Conservation (phyloP, 1,140 invertebrate genomes). For the Teleopsis dalmanni region DNA sequence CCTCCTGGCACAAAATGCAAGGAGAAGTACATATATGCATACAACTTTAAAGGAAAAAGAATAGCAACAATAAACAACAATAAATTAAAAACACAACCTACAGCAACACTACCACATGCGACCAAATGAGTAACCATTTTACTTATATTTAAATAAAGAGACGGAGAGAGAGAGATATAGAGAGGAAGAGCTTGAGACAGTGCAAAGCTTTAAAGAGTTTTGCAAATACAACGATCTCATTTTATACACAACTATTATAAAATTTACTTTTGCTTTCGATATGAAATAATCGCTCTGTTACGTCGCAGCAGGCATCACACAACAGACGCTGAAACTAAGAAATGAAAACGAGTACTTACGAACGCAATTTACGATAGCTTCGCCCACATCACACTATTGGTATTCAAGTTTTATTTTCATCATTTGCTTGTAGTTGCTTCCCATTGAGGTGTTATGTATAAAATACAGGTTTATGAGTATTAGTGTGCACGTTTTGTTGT, state of each 20-base stretch:
- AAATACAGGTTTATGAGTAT: no score
- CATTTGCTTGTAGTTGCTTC: slow-evolving; percentile 1
- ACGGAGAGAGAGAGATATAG: neutral
- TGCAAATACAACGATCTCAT: neutral
- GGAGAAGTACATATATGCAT: no score
- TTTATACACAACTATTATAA: neutral
- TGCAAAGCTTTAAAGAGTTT: neutral
- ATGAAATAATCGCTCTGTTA: slow-evolving; percentile 41
- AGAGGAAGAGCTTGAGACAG: neutral
- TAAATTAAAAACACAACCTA: slow-evolving; percentile 11
- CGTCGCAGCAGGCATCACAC: no score
- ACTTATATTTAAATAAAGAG: neutral
- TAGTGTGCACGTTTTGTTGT: no score
- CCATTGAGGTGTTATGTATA: neutral
- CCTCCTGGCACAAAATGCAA: neutral
- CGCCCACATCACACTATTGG: neutral
- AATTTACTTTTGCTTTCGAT: slow-evolving; percentile 44
- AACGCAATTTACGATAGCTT: neutral
- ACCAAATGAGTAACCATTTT: neutral
- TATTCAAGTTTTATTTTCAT: neutral
- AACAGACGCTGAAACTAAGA: neutral
- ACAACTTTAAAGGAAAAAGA: neutral
- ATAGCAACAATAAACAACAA: neutral
- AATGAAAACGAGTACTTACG: slow-evolving; percentile 8
- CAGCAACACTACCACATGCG: slow-evolving; percentile 12